phyloP scores from a whole-genome alignment of 2,888 invertebrate genomes.

The Caenorhabditis becei region DNA sequence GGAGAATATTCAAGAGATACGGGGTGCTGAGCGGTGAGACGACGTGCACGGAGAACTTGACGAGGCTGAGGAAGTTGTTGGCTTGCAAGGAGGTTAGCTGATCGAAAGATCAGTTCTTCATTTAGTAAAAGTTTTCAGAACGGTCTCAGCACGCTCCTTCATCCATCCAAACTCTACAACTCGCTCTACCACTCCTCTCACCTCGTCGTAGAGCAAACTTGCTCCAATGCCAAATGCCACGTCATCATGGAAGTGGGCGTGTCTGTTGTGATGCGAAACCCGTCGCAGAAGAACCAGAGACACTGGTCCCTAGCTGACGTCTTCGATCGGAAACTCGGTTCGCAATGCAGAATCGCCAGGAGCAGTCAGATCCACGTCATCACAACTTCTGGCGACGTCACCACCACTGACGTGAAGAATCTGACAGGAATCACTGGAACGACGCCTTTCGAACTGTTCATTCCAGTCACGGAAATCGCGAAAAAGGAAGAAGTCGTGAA shows the following conservation, averaged over 20 bases:
- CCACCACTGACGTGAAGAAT: constrained; percentile 30
- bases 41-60: constrained; percentile 98
- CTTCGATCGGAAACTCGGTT: constrained; percentile 59
- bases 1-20: constrained; percentile 84
- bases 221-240: constrained; percentile 16
- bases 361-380: constrained; percentile 41
- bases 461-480: constrained; percentile 14
- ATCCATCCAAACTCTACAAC: constrained; percentile 86
- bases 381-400: constrained; percentile 13
- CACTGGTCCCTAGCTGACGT: constrained; percentile 55
- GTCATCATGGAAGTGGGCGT: constrained; percentile 48
- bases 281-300: constrained; percentile 25
- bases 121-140: constrained; percentile 83
- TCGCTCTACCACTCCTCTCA: constrained; percentile 67
- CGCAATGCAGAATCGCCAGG: constrained; percentile 51
- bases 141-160: constrained; percentile 91
- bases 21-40: constrained; percentile 95
- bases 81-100: constrained; percentile 90
- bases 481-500: constrained; percentile 23
- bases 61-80: constrained; percentile 97
- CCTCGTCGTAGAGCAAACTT: constrained; percentile 30
- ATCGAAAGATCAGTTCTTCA: not conserved
- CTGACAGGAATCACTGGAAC: constrained; percentile 19
- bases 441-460: constrained; percentile 36
- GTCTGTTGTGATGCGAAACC: constrained; percentile 44